These are phyloP conservation scores for Tipula helvola DNA, from an alignment of 2,888 invertebrate species.

Conservation along the genomic window DNA sequence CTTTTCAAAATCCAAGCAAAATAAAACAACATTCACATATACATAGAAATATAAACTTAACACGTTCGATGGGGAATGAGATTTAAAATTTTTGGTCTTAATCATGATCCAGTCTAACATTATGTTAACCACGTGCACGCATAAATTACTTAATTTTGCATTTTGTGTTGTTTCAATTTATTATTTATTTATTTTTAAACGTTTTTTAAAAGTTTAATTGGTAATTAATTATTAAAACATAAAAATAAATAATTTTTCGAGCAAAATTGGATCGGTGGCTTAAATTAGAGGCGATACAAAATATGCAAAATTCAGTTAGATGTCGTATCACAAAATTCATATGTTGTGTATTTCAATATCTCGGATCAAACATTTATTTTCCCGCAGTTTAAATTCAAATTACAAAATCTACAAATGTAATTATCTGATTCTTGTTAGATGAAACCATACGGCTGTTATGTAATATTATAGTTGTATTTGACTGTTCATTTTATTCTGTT, in stretches of 20 bases:
- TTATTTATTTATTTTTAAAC: background rate
- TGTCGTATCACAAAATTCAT: too few relatives aligned
- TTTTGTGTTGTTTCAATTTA: background rate
- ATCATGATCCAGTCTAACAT: background rate
- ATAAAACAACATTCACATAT: too few relatives aligned
- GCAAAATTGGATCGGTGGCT: background rate
- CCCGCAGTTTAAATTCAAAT: too few relatives aligned
- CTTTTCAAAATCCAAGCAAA: background rate
- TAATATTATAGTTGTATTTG: too few relatives aligned
- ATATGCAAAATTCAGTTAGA: too few relatives aligned
- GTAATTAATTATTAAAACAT: background rate
- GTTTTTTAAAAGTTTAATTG: background rate
- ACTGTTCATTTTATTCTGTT: too few relatives aligned
- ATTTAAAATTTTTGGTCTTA: background rate
- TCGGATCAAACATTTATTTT: too few relatives aligned
- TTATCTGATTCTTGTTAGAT: too few relatives aligned
- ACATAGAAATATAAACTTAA: background rate
- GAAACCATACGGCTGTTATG: too few relatives aligned
- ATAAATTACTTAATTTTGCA: background rate
- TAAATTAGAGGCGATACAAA: background rate
- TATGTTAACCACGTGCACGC: background rate
- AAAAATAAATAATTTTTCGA: background rate
- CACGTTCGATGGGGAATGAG: background rate
- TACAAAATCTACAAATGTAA: too few relatives aligned
- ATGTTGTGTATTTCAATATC: too few relatives aligned